Percentiles rank a stretch among this genome's conserved stretches.
These are phyloP conservation scores for Lanius collurio DNA, from an alignment of 2,113 vertebrate species.

Conservation along the genomic window DNA sequence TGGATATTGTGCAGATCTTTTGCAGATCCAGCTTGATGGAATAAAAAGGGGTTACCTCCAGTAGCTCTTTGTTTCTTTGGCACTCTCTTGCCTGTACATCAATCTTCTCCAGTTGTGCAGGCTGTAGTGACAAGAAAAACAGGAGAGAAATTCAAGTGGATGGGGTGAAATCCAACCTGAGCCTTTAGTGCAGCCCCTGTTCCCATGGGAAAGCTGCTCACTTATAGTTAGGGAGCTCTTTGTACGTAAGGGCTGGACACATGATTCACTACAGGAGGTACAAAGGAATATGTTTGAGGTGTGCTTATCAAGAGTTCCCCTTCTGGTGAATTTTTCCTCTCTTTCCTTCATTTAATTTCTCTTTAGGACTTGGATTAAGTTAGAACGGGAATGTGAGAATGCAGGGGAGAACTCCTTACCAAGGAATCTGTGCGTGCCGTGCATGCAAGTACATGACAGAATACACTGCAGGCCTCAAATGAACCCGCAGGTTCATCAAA, in stretches of 20 bases:
- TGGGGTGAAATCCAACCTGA: not conserved
- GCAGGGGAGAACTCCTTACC: not conserved
- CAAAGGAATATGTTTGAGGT: not conserved
- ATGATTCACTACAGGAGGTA: not conserved
- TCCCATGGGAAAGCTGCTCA: not conserved
- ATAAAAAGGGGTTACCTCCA: not conserved
- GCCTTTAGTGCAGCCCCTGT: not conserved
- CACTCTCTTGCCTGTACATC: not conserved
- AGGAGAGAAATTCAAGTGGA: not conserved
- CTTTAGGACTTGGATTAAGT: not conserved
- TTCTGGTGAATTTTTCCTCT: not conserved
- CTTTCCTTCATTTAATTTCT: not conserved
- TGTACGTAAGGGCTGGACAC: not conserved
- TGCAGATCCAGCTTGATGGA: not conserved
- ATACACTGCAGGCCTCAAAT: not conserved
- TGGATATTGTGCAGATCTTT: not conserved
- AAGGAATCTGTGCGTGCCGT: accelerated
- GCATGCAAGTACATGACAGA: not conserved
- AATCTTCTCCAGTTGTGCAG: not conserved
- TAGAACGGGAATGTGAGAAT: not conserved
- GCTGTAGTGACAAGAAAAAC: accelerated
- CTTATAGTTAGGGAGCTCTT: not conserved
- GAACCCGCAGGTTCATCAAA: not conserved
- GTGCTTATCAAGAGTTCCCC: not conserved
- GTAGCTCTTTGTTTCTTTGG: not conserved